Evolutionary conservation across 2,888 invertebrate genomes (phyloP).

Genomic region (Cantharis rustica): DNA sequence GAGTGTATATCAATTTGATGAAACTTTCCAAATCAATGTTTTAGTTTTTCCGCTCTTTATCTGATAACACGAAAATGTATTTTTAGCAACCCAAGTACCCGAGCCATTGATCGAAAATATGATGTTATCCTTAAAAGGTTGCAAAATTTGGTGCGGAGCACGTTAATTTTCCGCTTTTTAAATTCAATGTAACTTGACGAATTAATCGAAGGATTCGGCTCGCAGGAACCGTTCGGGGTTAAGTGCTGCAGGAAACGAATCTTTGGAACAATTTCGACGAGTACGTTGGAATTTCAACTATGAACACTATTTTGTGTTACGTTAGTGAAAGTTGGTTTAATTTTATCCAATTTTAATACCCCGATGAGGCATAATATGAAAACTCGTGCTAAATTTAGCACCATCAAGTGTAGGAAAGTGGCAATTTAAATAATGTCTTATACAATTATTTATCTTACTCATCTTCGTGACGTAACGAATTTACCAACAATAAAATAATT

Average conservation of each 20-base stretch:
- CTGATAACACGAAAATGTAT: background rate
- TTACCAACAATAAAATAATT: background rate
- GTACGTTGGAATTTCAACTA: background rate
- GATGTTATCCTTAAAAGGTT: background rate
- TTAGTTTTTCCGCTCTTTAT: background rate
- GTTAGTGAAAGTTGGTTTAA: background rate
- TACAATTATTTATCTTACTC: background rate
- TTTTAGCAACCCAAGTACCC: background rate
- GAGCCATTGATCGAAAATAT: background rate
- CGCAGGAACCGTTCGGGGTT: background rate
- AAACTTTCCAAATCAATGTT: background rate
- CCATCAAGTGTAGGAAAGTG: background rate
- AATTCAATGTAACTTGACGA: too few species aligned
- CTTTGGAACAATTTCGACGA: background rate
- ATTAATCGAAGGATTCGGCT: background rate
- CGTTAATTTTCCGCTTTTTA: too few species aligned
- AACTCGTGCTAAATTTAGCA: background rate
- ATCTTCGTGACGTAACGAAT: background rate
- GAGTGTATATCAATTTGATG: background rate
- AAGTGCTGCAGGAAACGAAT: background rate
- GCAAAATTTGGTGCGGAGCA: too few species aligned
- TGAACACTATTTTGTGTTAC: background rate
- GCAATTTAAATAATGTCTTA: background rate
- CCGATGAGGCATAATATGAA: background rate
- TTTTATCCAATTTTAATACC: background rate